Percentiles rank a stretch among this genome's conserved stretches.
Conservation (phyloP, 2,113 vertebrate genomes). For the Suricata suricatta region DNA sequence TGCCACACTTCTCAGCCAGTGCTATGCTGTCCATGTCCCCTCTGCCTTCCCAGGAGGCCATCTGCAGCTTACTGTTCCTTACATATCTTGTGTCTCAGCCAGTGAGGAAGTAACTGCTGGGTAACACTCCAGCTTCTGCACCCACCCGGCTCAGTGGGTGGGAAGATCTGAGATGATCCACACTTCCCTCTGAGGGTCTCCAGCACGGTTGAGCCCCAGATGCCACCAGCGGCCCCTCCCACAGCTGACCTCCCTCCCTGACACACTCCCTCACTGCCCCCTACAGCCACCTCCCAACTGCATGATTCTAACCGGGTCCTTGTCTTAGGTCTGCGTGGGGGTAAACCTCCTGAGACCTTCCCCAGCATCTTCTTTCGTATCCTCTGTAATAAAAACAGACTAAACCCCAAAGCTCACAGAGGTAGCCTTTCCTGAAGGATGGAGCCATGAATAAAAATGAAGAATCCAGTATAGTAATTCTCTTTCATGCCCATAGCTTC, state of each 20-base stretch:
- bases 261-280: not conserved
- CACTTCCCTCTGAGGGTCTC: accelerated
- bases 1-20: not conserved
- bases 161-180: not conserved
- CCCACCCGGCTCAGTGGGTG: no score
- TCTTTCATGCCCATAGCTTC: not conserved
- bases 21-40: accelerated
- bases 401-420: not conserved
- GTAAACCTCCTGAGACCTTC: not conserved
- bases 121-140: not conserved
- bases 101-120: not conserved
- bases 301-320: not conserved
- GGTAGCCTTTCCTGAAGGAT: not conserved
- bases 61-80: not conserved
- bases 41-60: not conserved
- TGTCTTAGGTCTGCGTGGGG: no score
- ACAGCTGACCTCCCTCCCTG: not conserved
- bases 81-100: not conserved
- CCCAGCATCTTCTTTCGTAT: not conserved
- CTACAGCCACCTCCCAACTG: not conserved
- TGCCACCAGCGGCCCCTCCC: not conserved
- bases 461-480: not conserved
- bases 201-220: not conserved
- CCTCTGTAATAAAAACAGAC: not conserved
- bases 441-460: not conserved